These are phyloP conservation scores for Rhinopithecus roxellana DNA, from an alignment of 2,113 vertebrate genomes.

Conservation along the genomic window DNA sequence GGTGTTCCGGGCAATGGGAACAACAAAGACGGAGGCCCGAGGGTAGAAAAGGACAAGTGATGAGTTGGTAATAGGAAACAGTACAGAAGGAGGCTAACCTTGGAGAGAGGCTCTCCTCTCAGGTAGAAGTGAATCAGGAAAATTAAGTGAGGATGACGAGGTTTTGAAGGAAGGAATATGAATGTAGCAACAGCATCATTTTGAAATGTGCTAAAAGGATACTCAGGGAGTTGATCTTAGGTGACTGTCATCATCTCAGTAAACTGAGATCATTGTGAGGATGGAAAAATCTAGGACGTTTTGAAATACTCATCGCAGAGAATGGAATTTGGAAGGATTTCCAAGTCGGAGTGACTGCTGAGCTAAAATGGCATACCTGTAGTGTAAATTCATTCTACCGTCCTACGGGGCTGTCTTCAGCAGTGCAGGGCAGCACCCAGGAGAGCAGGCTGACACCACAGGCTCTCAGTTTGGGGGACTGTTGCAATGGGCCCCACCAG, in stretches of 20 bases:
- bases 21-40: not conserved
- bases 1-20: not conserved
- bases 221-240: not conserved
- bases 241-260: not conserved
- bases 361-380: not conserved
- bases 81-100: not conserved
- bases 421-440: too few species aligned
- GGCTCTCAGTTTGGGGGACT: not conserved
- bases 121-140: not conserved
- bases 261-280: not conserved
- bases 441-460: not conserved
- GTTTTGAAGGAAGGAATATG: not conserved
- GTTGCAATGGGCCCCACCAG: not conserved
- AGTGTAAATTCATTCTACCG: not conserved
- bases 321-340: slow-evolving; percentile 14
- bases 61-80: not conserved
- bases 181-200: not conserved
- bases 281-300: not conserved
- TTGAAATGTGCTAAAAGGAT: not conserved
- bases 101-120: not conserved
- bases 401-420: not conserved
- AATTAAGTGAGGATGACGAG: not conserved
- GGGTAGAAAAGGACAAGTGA: not conserved
- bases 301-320: not conserved
- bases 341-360: not conserved